Base-by-base conservation (phyloP, 2,113 vertebrate species). In the Sinosuthora webbiana region DNA sequence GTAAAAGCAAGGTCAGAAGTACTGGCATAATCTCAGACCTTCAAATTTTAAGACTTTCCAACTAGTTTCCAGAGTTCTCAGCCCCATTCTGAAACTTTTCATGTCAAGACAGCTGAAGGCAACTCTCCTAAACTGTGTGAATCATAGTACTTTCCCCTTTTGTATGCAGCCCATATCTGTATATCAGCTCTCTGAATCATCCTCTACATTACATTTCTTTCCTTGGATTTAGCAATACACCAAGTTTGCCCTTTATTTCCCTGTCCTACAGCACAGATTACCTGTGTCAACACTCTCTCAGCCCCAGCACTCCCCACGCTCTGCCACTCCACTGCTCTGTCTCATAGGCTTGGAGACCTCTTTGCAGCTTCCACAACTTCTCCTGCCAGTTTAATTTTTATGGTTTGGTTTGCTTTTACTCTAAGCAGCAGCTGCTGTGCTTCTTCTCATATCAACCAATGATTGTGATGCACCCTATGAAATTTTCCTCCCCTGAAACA, bases 261-360 rank as follows among this genome's bases (percentile, higher is more conserved):
- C 62, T 83, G n/a, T 59, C 42, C 75, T 52, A 37, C 30, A 80
- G 27, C 11, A 69, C 68, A 75, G 9, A 15, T 70, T 70, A 74
- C 20, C 50, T 60, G 31, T 25, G 39, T 60, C 24, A 25, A 19
- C 0, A 1, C 17, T 20, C 8, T 27, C 10, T 4, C 1, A 0
- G 30, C 13, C 42, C 23, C 53, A 59, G 31, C 10, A 47, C 5
- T 62, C 31, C 52, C n/a, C 33, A n/a, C 0, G 3, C 3, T 37
- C 57, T 60, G 24, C 28, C 23, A 62, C 13, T 15, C 19, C 47
- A 39, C n/a, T 78, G 42, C 41, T 83, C 31, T 83, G 22, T 39
- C 56, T 77, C 19, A 5, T 25, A 83, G 28, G 14, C 35, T 74
- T 76, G 30, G 55, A 90, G 30, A 67, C 30, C 9, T 87, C 23